Evolutionary conservation across 2,888 invertebrate genomes (phyloP).

Genomic region (Drosophila buzzatii): DNA sequence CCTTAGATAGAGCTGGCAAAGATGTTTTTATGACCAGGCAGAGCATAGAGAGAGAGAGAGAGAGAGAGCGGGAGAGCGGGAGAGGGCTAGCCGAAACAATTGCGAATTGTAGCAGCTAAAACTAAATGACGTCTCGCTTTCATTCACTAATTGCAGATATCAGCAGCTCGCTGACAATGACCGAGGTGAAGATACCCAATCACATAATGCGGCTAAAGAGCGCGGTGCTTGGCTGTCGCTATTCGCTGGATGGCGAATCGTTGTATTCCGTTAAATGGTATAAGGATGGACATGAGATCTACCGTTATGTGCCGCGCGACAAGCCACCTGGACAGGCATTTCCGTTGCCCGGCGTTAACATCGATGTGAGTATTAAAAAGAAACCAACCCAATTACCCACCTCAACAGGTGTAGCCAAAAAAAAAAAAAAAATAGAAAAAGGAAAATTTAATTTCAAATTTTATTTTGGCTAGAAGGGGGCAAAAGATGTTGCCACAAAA

Average conservation of each 20-base stretch:
- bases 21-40: constrained; percentile 17
- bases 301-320: constrained; percentile 93
- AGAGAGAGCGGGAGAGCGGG: neutral
- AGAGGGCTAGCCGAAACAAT: constrained; percentile 12
- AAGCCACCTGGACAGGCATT: constrained; percentile 93
- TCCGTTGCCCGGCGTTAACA: constrained; percentile 92
- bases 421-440: constrained; percentile 6
- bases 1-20: constrained; percentile 15
- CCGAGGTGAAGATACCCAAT: constrained; percentile 92
- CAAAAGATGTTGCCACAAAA: constrained; percentile 29
- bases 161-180: constrained; percentile 88
- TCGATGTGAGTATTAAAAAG: constrained; percentile 90
- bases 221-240: constrained; percentile 92
- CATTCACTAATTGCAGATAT: constrained; percentile 84
- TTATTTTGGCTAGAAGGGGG: constrained; percentile 53
- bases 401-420: constrained; percentile 18
- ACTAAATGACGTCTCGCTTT: constrained; percentile 43
- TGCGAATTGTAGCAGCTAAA: constrained; percentile 24
- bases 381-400: neutral
- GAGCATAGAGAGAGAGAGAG: constrained; percentile 9
- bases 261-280: constrained; percentile 97
- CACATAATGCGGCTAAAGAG: constrained; percentile 93
- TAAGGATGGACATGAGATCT: constrained; percentile 95
- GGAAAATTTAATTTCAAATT: constrained; percentile 73
- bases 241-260: constrained; percentile 92